These are phyloP conservation scores for Hippolais icterina DNA, from an alignment of 2,113 vertebrate genomes.

Conservation along the genomic window DNA sequence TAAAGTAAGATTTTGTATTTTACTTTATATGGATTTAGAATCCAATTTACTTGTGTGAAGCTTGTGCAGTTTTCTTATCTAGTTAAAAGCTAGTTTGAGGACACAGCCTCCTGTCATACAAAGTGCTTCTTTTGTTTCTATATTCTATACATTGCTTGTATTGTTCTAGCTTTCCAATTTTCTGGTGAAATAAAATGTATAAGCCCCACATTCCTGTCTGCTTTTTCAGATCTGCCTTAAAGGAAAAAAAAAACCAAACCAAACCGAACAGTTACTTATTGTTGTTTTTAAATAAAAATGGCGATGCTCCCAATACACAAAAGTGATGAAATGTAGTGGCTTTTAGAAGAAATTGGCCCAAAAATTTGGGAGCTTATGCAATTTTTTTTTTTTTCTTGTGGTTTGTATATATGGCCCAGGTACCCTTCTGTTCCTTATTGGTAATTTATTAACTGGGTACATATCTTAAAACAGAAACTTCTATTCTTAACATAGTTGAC, in stretches of 20 bases:
- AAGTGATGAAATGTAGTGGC: background rate
- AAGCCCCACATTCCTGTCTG: background rate
- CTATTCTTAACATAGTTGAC: background rate
- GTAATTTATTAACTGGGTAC: background rate
- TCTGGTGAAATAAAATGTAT: background rate
- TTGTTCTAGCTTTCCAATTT: background rate
- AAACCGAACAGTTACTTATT: background rate
- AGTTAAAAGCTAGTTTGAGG: background rate
- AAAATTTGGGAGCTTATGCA: background rate
- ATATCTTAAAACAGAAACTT: background rate
- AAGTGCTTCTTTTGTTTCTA: background rate
- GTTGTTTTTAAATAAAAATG: background rate
- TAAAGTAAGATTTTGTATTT: background rate
- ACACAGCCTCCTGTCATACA: background rate
- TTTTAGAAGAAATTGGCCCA: background rate
- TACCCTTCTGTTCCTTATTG: background rate
- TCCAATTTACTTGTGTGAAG: background rate
- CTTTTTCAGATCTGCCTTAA: background rate
- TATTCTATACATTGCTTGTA: background rate
- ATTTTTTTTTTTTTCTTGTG: background rate
- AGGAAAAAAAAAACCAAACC: background rate
- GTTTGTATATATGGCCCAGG: background rate
- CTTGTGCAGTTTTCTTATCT: background rate
- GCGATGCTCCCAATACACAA: background rate
- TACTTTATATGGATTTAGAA: background rate